These are phyloP conservation scores for Clusia tigrina DNA, from an alignment of 2,888 invertebrate species.

Conservation along the genomic window DNA sequence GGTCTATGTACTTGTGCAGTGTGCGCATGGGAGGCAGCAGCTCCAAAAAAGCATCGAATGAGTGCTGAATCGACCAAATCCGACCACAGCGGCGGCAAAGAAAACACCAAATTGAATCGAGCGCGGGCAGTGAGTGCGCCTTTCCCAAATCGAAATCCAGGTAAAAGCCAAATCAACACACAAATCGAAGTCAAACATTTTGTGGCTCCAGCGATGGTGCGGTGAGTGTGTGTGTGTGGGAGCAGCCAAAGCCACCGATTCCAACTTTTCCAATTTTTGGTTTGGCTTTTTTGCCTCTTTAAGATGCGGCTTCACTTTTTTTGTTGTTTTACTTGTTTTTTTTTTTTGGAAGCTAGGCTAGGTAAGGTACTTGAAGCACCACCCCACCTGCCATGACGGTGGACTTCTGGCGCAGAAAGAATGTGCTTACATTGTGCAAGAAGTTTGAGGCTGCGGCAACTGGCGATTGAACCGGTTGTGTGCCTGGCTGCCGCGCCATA, in stretches of 20 bases:
- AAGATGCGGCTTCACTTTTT: no score
- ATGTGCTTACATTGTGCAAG: background rate
- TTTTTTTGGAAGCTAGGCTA: no score
- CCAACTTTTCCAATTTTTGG: background rate
- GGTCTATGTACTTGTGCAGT: no score
- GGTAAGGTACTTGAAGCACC: constrained; percentile 1
- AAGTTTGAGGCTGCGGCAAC: background rate
- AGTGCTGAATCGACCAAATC: background rate
- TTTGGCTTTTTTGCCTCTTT: no score
- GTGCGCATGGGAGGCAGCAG: background rate
- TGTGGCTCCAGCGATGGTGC: background rate
- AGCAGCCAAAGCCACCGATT: background rate
- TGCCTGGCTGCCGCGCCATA: no score
- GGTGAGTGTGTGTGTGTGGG: background rate
- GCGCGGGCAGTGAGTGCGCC: background rate
- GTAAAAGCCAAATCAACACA: background rate
- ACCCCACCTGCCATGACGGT: background rate
- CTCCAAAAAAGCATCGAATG: background rate
- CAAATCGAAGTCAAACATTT: background rate
- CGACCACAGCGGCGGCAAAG: background rate
- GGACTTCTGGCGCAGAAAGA: background rate
- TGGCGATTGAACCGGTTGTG: background rate
- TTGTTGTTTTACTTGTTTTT: background rate
- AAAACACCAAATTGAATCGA: background rate
- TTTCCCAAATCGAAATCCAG: background rate